Percentiles rank a stretch among this genome's conserved stretches.
Conservation (phyloP, 1,140 invertebrate genomes). For the Leptopilina clavipes region DNA sequence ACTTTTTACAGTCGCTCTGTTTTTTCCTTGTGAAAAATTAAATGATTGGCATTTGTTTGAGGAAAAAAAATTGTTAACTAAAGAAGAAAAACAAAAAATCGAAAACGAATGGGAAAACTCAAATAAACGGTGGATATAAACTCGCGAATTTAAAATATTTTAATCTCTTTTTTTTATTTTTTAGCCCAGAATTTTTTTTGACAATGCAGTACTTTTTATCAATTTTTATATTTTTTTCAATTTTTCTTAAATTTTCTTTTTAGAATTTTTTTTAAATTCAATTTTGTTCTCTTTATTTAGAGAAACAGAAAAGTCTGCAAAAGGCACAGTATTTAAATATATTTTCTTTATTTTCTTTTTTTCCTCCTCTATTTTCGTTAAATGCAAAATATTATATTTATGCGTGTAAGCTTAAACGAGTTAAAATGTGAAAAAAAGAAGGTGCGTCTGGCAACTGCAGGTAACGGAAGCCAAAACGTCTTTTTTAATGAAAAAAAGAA, state of each 20-base stretch:
- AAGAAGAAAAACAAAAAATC: not conserved
- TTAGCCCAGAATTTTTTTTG: too few relatives aligned
- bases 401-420: not conserved
- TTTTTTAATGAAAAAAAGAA: slow-evolving; percentile 26
- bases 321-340: slow-evolving; percentile 54
- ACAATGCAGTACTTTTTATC: too few relatives aligned
- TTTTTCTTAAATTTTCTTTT: slow-evolving; percentile 39
- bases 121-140: slow-evolving; percentile 6
- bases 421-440: not conserved
- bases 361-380: slow-evolving; percentile 39
- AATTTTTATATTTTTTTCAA: slow-evolving; percentile 31
- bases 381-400: slow-evolving; percentile 17
- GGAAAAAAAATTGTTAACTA: slow-evolving; percentile 22
- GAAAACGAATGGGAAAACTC: too few relatives aligned
- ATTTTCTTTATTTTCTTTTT: slow-evolving; percentile 15
- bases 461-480: slow-evolving; percentile 33
- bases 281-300: not conserved
- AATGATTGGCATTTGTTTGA: slow-evolving; percentile 61
- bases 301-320: slow-evolving; percentile 42
- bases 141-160: not conserved
- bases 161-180: too few relatives aligned
- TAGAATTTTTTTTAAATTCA: not conserved
- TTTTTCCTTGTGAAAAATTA: slow-evolving; percentile 64
- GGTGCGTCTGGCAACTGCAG: not conserved
- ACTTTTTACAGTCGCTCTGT: slow-evolving; percentile 67